Evolutionary conservation across 2,797 vertebrate species (phyloP), one percentile per base, ranked within the genome.

Genomic region (Calcarius lapponicus): DNA sequence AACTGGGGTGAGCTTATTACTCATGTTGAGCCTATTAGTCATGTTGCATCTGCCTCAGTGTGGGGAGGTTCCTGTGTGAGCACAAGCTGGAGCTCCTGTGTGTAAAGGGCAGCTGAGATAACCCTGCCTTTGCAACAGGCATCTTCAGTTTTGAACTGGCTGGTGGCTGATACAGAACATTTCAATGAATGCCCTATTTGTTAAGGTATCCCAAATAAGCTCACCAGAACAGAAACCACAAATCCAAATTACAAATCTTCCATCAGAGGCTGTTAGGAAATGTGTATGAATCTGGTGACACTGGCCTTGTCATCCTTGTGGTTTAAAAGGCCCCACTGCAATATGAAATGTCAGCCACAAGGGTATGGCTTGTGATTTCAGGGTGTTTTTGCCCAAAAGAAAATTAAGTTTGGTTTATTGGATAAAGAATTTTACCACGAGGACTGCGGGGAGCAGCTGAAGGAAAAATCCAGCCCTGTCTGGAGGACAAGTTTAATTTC

Each of bases 1-100:
- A 95, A 74, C 93, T 79, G 90, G 83, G 88, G 65, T 94, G 92
- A 95, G 92, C 64, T 90, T 83, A 85, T 95, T 93, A 96, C 80
- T 96, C 94, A 96, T 50, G 83, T 18, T 20, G 88, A 92, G 66
- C 58, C 62, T 6, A 85, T 96, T 90, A 94, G 83, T 96, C 94
- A 96, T 89, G 42, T 78, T 89, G 79, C 83, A 87, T 95, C 86
- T 96, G 93, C 86, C 54, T 69, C 26, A 13, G 67, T 2, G 47
- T 11, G n/a, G 73, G 90, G 93, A 69, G 66, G 80, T 34, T 92
- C 67, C 83, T 7, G 7, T 54, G 74, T 40, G 31, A 91, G 80
- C 7, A 21, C 25, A 50, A 38, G 47, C 81, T 86, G 40, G 6
- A 66, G 42, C 69, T 89, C 74, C 78, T 54, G 32, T 10, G 26